Conservation (phyloP, 1,140 invertebrate species). For the Papilio helenus region DNA sequence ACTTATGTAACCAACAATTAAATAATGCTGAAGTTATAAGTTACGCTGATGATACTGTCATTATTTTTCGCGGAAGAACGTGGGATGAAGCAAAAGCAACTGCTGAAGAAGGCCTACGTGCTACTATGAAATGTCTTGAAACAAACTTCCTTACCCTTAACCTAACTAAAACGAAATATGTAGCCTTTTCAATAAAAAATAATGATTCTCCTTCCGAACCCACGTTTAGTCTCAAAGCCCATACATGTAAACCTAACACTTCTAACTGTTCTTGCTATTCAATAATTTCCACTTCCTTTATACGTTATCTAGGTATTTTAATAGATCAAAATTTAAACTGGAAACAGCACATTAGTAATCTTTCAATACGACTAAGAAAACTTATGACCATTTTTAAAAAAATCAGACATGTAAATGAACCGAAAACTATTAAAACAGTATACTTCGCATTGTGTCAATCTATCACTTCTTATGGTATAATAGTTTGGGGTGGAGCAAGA, state of each 20-base stretch:
- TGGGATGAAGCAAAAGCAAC: conserved; percentile 25
- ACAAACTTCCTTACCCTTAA: conserved; percentile 38
- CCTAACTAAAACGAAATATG: conserved; percentile 34
- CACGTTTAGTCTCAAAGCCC: conserved; percentile 22
- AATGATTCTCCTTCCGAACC: not conserved
- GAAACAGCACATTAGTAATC: conserved; percentile 32
- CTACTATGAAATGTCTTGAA: conserved; percentile 17
- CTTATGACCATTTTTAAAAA: conserved; percentile 42
- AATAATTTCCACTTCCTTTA: not conserved
- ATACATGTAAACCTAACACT: conserved; percentile 11
- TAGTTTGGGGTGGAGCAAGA: not conserved
- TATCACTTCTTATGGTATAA: not conserved
- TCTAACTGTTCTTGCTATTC: not conserved
- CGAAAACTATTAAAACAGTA: conserved; percentile 18
- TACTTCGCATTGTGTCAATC: conserved; percentile 15
- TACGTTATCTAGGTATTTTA: conserved; percentile 38
- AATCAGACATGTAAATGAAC: conserved; percentile 30
- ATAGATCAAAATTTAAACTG: conserved; percentile 40
- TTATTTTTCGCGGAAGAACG: conserved; percentile 32
- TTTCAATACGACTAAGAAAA: conserved; percentile 32
- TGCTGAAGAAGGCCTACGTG: conserved; percentile 22
- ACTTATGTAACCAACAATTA: not conserved
- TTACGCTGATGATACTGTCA: conserved; percentile 40
- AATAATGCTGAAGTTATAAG: conserved; percentile 24
- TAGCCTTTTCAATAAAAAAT: conserved; percentile 38